Percentiles rank a stretch among this genome's conserved stretches.
These are phyloP conservation scores for Corythucha ciliata DNA, from an alignment of 2,888 invertebrate genomes.

Conservation along the genomic window DNA sequence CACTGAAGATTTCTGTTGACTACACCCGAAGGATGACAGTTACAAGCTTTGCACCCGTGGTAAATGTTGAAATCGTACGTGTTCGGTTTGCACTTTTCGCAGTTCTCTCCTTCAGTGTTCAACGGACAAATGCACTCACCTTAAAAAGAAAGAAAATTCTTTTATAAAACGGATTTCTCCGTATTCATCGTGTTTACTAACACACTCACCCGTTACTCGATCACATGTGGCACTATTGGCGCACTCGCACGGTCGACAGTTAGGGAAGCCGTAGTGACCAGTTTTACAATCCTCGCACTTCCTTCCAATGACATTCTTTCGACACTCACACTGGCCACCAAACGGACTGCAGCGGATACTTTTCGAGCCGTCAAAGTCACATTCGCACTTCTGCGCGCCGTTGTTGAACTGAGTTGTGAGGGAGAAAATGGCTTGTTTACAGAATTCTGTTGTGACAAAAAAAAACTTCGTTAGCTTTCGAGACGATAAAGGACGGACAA, in stretches of 20 bases:
- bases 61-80: conserved; percentile 90
- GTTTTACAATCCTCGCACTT: conserved; percentile 71
- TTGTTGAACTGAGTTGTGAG: conserved; percentile 91
- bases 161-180: background rate
- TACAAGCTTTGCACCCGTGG: conserved; percentile 91
- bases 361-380: conserved; percentile 76
- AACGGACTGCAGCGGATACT: conserved; percentile 84
- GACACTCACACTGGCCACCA: conserved; percentile 94
- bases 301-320: conserved; percentile 85
- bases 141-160: conserved; percentile 34
- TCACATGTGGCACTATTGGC: conserved; percentile 76
- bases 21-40: conserved; percentile 79
- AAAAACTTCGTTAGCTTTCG: too few species aligned
- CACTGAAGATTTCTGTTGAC: conserved; percentile 69
- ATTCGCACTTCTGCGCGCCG: conserved; percentile 81
- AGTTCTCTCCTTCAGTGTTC: conserved; percentile 77
- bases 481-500: background rate
- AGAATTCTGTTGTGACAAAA: too few species aligned
- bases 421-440: conserved; percentile 83
- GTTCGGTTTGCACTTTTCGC: conserved; percentile 77
- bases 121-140: conserved; percentile 86
- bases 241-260: conserved; percentile 82
- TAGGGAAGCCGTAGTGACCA: conserved; percentile 91
- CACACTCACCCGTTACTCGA: conserved; percentile 49
- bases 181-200: conserved; percentile 4